A percentile compares a stretch with the other conserved stretches of the same genome.
Conservation (phyloP, 2,888 invertebrate species). For the Neoitamus cyanurus region DNA sequence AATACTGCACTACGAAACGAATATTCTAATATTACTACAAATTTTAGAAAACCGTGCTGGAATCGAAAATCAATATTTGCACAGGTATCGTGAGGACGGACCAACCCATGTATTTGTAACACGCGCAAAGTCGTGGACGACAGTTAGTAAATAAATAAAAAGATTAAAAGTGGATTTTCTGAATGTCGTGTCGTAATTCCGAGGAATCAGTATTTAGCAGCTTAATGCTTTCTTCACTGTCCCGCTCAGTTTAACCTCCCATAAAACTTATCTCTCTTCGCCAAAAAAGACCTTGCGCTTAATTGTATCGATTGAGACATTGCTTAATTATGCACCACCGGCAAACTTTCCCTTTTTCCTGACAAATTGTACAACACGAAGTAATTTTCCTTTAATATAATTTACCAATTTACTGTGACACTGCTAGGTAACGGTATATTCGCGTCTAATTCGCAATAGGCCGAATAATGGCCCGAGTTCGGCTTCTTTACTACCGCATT, state of each 20-base stretch:
- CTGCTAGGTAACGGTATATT: not conserved
- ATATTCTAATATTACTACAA: too few species aligned
- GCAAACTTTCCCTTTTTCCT: not conserved
- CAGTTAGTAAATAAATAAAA: too few species aligned
- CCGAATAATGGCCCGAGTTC: not conserved
- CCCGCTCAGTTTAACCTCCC: not conserved
- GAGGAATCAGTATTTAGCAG: not conserved
- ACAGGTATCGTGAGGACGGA: too few species aligned
- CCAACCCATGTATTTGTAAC: too few species aligned
- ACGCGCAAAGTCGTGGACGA: too few species aligned
- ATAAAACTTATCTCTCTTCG: not conserved
- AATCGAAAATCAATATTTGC: too few species aligned
- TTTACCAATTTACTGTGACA: not conserved
- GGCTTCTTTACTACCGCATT: not conserved
- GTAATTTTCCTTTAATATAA: not conserved
- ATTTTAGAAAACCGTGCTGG: too few species aligned
- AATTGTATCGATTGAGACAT: not conserved
- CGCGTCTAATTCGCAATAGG: not conserved
- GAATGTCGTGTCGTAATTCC: not conserved
- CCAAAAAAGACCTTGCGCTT: not conserved
- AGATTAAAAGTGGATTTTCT: not conserved
- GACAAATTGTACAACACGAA: not conserved
- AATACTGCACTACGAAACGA: too few species aligned
- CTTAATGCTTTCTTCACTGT: not conserved
- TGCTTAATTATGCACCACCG: not conserved